A percentile compares a stretch with the other conserved stretches of the same genome.
Conservation (phyloP, 1,140 invertebrate genomes). For the Drosophila nannoptera region DNA sequence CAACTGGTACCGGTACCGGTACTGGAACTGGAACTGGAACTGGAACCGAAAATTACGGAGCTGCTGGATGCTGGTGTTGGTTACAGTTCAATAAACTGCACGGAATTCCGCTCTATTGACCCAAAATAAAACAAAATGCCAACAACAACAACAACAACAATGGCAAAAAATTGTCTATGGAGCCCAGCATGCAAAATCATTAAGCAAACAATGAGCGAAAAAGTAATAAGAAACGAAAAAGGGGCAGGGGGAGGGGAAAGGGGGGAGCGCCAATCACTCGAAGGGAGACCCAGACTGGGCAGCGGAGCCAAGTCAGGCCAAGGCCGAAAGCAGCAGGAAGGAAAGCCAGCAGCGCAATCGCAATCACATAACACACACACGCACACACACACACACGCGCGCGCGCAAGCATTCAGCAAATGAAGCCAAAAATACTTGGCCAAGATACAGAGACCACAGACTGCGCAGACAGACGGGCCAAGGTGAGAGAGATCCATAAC, state of each 20-base stretch:
- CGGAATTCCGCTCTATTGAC: slow-evolving; percentile 74
- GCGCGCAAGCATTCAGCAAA: background rate
- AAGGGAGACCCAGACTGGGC: slow-evolving; percentile 27
- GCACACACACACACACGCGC: slow-evolving; percentile 10
- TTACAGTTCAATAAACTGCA: slow-evolving; percentile 67
- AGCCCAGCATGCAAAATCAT: slow-evolving; percentile 60
- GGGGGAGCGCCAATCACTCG: slow-evolving; percentile 42
- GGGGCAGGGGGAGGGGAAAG: background rate
- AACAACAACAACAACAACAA: slow-evolving; percentile 36
- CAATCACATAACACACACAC: slow-evolving; percentile 11
- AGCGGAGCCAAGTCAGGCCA: slow-evolving; percentile 44
- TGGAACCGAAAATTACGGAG: slow-evolving; percentile 2
- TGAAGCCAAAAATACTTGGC: slow-evolving; percentile 6
- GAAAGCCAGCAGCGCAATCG: slow-evolving; percentile 42
- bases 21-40: slow-evolving; percentile 3
- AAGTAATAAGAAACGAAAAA: background rate
- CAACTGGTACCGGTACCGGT: background rate
- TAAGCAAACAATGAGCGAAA: slow-evolving; percentile 69
- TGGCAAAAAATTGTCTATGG: slow-evolving; percentile 44
- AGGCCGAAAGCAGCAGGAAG: slow-evolving; percentile 69
- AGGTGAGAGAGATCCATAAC: slow-evolving; percentile 37
- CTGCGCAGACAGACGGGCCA: slow-evolving; percentile 26
- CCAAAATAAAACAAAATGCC: slow-evolving; percentile 51
- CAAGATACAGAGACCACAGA: slow-evolving; percentile 26
- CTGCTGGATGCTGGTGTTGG: background rate